Evolutionary conservation across 2,888 invertebrate genomes (phyloP).

Genomic region (Apamea crenata): DNA sequence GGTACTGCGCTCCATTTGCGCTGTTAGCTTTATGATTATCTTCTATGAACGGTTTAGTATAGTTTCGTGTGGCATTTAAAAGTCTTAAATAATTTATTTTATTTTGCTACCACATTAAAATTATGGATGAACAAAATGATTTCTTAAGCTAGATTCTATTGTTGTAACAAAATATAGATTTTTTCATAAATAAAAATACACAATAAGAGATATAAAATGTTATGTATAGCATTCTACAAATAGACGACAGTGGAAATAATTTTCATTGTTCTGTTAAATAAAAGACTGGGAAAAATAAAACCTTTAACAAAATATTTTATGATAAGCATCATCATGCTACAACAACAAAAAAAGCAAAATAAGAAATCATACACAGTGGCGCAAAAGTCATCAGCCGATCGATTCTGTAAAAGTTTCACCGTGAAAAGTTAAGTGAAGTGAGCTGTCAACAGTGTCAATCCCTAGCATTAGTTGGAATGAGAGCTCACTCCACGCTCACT

Average conservation of each 20-base stretch:
- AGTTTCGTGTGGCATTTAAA: slow-evolving; percentile 65
- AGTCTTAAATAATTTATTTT: slow-evolving; percentile 27
- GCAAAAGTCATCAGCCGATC: neutral
- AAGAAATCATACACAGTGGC: neutral
- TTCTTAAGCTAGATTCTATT: neutral
- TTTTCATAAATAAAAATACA: neutral
- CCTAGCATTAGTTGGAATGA: too few relatives aligned
- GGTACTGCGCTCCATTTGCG: slow-evolving; percentile 74
- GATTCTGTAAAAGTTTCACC: too few relatives aligned
- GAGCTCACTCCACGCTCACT: too few relatives aligned
- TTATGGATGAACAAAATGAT: neutral
- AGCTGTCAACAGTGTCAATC: too few relatives aligned
- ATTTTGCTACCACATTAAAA: neutral
- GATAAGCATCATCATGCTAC: neutral
- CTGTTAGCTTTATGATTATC: slow-evolving; percentile 76
- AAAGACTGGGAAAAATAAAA: neutral
- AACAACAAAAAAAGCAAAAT: neutral
- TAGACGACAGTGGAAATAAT: neutral
- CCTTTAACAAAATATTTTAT: neutral
- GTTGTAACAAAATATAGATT: neutral
- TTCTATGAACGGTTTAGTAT: slow-evolving; percentile 75
- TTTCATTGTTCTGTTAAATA: slow-evolving; percentile 5
- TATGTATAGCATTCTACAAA: neutral
- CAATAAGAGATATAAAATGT: neutral
- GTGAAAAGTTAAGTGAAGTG: too few relatives aligned